Evolutionary conservation across 2,797 vertebrate species (phyloP).

Genomic region (Siniperca undulata): DNA sequence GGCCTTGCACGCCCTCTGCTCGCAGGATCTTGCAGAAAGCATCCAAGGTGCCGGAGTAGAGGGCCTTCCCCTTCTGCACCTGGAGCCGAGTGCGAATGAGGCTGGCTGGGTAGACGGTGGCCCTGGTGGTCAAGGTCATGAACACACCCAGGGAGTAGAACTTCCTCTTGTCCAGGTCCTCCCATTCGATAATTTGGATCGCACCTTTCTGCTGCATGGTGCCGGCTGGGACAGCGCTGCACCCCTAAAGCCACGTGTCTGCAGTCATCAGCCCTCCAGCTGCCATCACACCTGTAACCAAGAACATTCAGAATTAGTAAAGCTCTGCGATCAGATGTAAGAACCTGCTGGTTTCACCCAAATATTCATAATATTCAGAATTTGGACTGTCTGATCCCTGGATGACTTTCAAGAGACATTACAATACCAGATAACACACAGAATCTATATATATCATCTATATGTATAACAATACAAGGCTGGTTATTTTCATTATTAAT

Average conservation of each 20-base stretch:
- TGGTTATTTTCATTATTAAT: background rate
- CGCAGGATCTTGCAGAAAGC: constrained; percentile 95
- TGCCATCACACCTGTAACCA: constrained; percentile 59
- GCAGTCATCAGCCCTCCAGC: background rate
- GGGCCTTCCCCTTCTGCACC: constrained; percentile 94
- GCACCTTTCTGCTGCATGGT: constrained; percentile 88
- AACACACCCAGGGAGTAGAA: constrained; percentile 96
- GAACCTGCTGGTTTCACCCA: background rate
- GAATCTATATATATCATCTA: background rate
- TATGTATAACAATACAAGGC: background rate
- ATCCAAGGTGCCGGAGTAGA: constrained; percentile 94
- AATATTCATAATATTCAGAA: background rate
- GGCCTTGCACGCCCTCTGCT: constrained; percentile 88
- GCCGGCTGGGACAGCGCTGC: constrained; percentile 45
- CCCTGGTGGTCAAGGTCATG: constrained; percentile 96
- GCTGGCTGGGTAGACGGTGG: constrained; percentile 95
- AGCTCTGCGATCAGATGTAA: background rate
- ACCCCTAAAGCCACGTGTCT: constrained; percentile 60
- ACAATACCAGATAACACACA: background rate
- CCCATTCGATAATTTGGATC: constrained; percentile 98
- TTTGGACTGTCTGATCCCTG: background rate
- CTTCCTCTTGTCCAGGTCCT: constrained; percentile 97
- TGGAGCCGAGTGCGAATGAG: constrained; percentile 95
- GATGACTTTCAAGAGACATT: background rate
- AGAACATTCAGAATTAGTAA: constrained; percentile 1